phyloP scores from a whole-genome alignment of 1,140 invertebrate species.

The Caenorhabditis brenneri region DNA sequence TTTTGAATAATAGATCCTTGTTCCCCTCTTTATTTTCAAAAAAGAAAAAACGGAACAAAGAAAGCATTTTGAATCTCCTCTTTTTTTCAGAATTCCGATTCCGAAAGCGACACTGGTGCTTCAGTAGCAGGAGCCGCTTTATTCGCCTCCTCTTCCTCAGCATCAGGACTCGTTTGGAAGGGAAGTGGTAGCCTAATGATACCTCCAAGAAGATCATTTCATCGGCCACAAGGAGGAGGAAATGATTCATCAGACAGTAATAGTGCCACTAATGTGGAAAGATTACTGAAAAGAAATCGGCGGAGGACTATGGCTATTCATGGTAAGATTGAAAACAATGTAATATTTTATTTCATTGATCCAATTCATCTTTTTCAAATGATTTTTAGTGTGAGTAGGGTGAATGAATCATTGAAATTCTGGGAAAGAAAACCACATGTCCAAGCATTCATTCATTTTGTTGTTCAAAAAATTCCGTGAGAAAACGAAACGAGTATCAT shows the following conservation, averaged over 20 bases:
- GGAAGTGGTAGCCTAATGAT: slow-evolving; percentile 30
- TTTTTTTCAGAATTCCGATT: slow-evolving; percentile 29
- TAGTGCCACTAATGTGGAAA: background rate
- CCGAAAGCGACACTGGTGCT: slow-evolving; percentile 37
- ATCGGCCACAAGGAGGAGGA: slow-evolving; percentile 25
- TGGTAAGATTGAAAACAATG: background rate
- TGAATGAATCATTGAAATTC: background rate
- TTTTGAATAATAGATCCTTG: background rate
- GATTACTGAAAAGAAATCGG: slow-evolving; percentile 16
- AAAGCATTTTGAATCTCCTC: background rate
- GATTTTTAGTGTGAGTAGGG: no score
- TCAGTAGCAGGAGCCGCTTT: slow-evolving; percentile 8
- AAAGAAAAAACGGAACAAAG: no score
- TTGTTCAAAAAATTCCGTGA: background rate
- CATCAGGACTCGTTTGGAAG: slow-evolving; percentile 36
- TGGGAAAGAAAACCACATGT: background rate
- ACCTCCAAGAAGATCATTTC: slow-evolving; percentile 33
- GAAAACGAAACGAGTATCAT: background rate
- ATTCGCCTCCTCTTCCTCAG: slow-evolving; percentile 22
- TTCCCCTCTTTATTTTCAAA: background rate
- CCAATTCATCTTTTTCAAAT: no score
- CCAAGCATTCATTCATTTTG: background rate
- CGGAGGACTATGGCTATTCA: slow-evolving; percentile 34
- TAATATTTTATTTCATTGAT: no score
- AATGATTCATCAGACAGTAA: slow-evolving; percentile 40